Evolutionary conservation across 2,888 invertebrate genomes (phyloP).

Genomic region (Frankliniella fusca): DNA sequence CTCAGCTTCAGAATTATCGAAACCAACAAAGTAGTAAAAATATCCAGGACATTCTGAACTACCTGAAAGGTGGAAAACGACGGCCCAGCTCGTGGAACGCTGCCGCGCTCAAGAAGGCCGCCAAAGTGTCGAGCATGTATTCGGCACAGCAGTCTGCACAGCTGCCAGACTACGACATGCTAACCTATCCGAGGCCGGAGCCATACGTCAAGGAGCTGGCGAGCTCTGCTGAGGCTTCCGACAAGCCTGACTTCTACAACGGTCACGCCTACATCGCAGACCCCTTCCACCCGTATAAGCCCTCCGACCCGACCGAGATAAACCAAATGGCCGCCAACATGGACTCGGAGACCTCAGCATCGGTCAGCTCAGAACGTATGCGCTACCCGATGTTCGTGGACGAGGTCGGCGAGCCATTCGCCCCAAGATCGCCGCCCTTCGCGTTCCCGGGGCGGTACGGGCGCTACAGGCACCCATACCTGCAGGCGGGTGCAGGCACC

Average conservation of each 20-base stretch:
- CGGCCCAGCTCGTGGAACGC: background rate
- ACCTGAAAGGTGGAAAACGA: background rate
- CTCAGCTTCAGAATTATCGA: background rate
- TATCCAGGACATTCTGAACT: background rate
- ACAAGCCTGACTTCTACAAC: constrained; percentile 33
- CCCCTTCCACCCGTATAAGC: constrained; percentile 38
- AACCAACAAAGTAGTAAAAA: background rate
- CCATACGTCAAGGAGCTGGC: constrained; percentile 1
- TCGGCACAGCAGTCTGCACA: background rate
- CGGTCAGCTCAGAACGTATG: background rate
- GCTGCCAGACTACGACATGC: background rate
- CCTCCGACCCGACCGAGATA: constrained; percentile 37
- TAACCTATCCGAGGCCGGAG: background rate
- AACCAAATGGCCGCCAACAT: constrained; percentile 24
- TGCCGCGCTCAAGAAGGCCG: constrained; percentile 8
- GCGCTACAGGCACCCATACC: background rate
- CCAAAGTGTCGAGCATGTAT: background rate
- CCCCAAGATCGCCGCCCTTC: background rate
- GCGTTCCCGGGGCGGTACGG: background rate
- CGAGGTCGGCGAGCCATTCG: background rate
- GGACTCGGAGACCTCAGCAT: background rate
- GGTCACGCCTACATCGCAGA: constrained; percentile 39
- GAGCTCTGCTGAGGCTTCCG: background rate
- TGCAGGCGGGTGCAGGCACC: background rate
- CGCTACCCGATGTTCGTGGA: background rate